phyloP scores from a whole-genome alignment of 2,888 invertebrate species.

The Leucozona laternaria region DNA sequence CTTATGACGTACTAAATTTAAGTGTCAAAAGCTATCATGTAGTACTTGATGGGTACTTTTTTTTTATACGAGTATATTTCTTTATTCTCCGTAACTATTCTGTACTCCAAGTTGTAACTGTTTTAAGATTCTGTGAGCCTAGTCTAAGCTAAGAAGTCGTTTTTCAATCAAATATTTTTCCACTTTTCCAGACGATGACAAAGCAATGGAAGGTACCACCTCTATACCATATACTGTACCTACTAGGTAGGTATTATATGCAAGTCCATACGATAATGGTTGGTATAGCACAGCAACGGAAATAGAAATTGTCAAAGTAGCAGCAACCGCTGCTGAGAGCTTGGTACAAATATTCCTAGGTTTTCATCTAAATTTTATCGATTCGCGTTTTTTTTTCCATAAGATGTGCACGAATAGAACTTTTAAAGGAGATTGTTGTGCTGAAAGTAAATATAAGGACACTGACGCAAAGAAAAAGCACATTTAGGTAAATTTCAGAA shows the following conservation, averaged over 20 bases:
- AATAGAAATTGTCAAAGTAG: background rate
- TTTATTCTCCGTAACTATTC: no score
- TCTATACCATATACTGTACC: background rate
- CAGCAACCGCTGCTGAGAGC: background rate
- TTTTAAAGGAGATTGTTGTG: no score
- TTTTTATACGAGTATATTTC: no score
- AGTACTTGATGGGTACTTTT: no score
- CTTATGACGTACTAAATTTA: no score
- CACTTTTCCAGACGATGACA: background rate
- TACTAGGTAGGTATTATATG: no score
- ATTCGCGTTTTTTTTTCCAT: background rate
- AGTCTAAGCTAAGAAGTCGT: background rate
- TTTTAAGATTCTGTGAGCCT: background rate
- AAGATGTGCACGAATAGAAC: background rate
- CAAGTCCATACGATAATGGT: background rate
- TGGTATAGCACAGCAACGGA: background rate
- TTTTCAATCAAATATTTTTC: background rate
- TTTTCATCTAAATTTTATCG: conserved; percentile 1
- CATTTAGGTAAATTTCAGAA: background rate
- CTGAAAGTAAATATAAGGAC: no score
- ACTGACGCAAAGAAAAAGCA: background rate
- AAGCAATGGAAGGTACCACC: background rate
- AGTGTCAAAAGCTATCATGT: no score
- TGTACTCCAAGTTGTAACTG: background rate
- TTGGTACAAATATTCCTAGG: background rate